These are phyloP conservation scores for Lycopodina hypogea DNA, from an alignment of 37 sponge, comb jelly and placozoan genomes.

Conservation along the genomic window DNA sequence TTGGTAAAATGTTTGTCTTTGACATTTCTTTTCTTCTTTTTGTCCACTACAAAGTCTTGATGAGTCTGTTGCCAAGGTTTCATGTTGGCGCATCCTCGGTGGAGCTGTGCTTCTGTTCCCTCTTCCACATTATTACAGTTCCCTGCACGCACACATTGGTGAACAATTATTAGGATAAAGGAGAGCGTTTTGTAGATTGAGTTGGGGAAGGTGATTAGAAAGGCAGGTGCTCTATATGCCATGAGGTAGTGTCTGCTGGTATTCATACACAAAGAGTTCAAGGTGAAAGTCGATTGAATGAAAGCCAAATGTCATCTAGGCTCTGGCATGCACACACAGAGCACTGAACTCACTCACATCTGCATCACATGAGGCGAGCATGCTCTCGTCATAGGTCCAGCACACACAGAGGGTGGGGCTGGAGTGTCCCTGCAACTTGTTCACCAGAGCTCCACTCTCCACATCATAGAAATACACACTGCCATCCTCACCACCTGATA, in stretches of 20 bases:
- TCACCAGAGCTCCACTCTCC: constrained; percentile 67
- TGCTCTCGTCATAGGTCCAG: constrained; percentile 92
- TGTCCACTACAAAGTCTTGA: no score
- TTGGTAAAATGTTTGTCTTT: no score
- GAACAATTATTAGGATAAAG: constrained; percentile 20
- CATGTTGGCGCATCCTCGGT: no score
- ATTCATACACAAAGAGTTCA: no score
- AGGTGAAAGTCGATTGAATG: no score
- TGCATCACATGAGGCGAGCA: constrained; percentile 85
- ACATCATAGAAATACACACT: constrained; percentile 85
- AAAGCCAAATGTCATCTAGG: no score
- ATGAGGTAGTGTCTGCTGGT: background rate
- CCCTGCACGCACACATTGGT: constrained; percentile 34
- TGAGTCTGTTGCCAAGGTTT: background rate
- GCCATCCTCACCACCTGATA: constrained; percentile 84
- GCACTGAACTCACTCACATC: constrained; percentile 36
- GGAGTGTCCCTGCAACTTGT: constrained; percentile 83
- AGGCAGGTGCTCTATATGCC: background rate
- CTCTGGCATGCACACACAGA: background rate
- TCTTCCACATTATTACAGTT: constrained; percentile 78
- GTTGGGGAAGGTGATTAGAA: background rate
- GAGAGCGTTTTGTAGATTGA: no score
- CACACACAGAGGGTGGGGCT: constrained; percentile 74
- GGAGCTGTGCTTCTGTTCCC: constrained; percentile 10
- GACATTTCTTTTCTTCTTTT: no score